phyloP scores from a whole-genome alignment of 2,797 vertebrate genomes.

The Gymnoscopelus braueri region DNA sequence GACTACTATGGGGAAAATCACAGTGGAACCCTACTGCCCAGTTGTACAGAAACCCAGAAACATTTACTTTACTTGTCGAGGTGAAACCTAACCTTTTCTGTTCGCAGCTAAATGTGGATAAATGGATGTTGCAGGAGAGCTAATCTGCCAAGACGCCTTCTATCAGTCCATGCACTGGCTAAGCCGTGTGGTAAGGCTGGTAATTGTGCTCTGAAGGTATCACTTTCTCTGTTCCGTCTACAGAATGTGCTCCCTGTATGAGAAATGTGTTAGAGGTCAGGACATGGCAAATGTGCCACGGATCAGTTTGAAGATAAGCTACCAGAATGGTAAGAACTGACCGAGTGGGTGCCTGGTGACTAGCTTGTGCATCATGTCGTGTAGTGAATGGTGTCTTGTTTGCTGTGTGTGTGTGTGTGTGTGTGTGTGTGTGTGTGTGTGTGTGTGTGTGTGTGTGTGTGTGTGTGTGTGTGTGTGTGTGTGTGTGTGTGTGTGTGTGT shows the following conservation, averaged over 20 bases:
- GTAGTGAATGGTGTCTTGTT: neutral
- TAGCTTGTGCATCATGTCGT: slow-evolving; percentile 3
- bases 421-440: no score
- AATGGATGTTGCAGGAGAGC: slow-evolving; percentile 14
- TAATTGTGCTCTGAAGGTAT: slow-evolving; percentile 18
- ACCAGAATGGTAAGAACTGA: neutral
- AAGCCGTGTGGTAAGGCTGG: slow-evolving; percentile 8
- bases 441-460: no score
- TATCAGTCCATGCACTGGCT: slow-evolving; percentile 6
- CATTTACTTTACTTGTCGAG: neutral
- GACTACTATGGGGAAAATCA: no score
- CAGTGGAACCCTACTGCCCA: no score
- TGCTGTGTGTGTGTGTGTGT: neutral
- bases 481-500: no score
- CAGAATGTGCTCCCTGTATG: slow-evolving; percentile 12
- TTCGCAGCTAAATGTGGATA: slow-evolving; percentile 36
- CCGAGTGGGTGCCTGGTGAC: neutral
- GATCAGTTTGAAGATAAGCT: slow-evolving; percentile 14
- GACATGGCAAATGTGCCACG: slow-evolving; percentile 16
- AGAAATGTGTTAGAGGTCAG: slow-evolving; percentile 24
- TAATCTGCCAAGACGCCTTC: slow-evolving; percentile 20
- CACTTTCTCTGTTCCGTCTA: slow-evolving; percentile 11
- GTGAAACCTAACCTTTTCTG: slow-evolving; percentile 27
- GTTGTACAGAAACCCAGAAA: neutral
- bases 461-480: no score